Conservation (phyloP, 2,888 invertebrate species). For the Calliopum simillimum region DNA sequence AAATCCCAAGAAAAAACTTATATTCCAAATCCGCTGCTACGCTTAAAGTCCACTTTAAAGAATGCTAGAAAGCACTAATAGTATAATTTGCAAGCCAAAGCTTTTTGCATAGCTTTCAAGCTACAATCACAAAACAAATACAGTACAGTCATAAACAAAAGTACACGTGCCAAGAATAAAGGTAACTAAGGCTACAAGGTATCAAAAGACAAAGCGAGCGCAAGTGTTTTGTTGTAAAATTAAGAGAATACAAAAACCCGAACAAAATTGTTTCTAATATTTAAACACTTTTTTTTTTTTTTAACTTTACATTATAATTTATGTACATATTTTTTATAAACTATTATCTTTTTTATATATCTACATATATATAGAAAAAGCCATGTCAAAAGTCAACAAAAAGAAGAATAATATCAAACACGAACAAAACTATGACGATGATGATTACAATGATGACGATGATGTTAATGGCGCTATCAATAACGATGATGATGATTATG, state of each 20-base stretch:
- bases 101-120: neutral
- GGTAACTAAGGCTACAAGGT: conserved; percentile 1
- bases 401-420: conserved; percentile 31
- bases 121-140: neutral
- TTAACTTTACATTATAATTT: conserved; percentile 1
- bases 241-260: neutral
- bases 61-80: neutral
- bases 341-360: conserved; percentile 40
- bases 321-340: neutral
- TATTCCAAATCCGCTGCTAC: neutral
- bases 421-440: neutral
- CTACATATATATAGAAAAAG: conserved; percentile 75
- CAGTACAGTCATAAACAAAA: conserved; percentile 20
- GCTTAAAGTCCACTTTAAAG: neutral
- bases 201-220: neutral
- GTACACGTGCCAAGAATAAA: neutral
- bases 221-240: conserved; percentile 7
- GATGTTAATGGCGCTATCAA: conserved; percentile 28
- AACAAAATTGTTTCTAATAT: neutral
- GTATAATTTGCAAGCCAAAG: neutral
- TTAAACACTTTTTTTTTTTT: neutral
- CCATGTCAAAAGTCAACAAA: conserved; percentile 71
- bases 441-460: conserved; percentile 31
- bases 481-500: conserved; percentile 34
- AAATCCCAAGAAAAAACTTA: no score